Base-by-base conservation (phyloP, 2,113 vertebrate genomes). In the Alethe castanea region DNA sequence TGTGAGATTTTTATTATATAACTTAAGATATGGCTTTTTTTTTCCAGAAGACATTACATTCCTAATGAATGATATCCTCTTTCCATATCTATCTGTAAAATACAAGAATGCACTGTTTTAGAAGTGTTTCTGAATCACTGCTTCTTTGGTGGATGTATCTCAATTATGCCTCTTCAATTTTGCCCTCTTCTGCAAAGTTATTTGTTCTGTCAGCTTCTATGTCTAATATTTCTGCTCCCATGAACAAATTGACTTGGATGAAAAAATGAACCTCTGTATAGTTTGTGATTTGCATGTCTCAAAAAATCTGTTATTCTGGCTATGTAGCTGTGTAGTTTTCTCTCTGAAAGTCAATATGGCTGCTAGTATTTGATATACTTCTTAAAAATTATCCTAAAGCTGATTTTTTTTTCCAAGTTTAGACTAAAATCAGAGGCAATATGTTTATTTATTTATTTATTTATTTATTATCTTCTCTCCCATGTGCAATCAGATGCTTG, bases 401-500 rank as follows among this genome's bases (percentile, higher is more conserved):
- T 64, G 31, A 42, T 2, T 85, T 89, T 91, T n/a, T n/a, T 88
- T 87, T 26, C 44, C 17, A 77, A 52, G 14, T 65, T 69, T 54
- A 62, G 33, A 31, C 26, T 45, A 52, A 36, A 76, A 53, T 81
- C 29, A 20, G 9, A 48, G 11, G 65, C 80, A 24, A 36, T 61
- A 14, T 60, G 4, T 48, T 57, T 61, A 8, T 54, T 65, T 66
- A 54, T 54, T 65, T 66, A 54, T 36, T 77, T 82, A 53, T 45
- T 88, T 90, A 53, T 85, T 91, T 96, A 62, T 24, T 0, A 16
- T 95, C 31, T 97, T 94, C 35, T 92, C 56, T 88, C 85, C 66
- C n/a, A 56, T 60, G 19, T 80, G 81, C 93, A 69, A 48, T 96
- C 95, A 95, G 88, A 86, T 90, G 79, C 33, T 86, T 90, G 88